Evolutionary conservation across 2,797 vertebrate species (phyloP).

Genomic region (Heterohyrax brucei): DNA sequence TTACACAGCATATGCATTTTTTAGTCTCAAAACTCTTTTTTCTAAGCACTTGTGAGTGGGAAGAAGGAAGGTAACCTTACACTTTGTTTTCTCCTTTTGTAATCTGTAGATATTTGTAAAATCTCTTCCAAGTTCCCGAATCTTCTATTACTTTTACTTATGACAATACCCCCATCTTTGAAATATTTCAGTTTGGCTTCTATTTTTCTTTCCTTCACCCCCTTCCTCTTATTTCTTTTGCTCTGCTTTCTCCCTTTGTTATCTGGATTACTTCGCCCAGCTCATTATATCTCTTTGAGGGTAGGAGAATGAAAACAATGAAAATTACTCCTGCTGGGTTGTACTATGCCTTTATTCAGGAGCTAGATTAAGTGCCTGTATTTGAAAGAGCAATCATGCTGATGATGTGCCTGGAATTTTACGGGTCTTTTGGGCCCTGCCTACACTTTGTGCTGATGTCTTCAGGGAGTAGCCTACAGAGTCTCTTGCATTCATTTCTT

Average conservation of each 20-base stretch:
- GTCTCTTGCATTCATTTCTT: constrained; percentile 59
- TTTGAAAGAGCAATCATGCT: constrained; percentile 53
- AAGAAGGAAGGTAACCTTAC: background rate
- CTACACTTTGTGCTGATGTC: constrained; percentile 8
- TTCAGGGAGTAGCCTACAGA: constrained; percentile 22
- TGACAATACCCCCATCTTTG: background rate
- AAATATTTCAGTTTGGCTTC: background rate
- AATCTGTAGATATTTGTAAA: background rate
- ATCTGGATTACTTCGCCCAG: background rate
- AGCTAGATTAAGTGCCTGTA: constrained; percentile 33
- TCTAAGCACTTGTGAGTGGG: background rate
- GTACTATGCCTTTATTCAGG: background rate
- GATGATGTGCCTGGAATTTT: constrained; percentile 74
- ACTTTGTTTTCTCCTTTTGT: constrained; percentile 12
- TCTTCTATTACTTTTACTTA: background rate
- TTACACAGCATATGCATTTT: background rate
- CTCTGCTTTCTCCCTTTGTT: background rate
- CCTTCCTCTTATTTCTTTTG: background rate
- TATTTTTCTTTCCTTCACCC: background rate
- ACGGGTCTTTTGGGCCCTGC: constrained; percentile 50
- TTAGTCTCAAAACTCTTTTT: background rate
- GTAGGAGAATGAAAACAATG: constrained; percentile 34
- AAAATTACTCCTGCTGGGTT: constrained; percentile 29
- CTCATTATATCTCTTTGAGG: background rate
- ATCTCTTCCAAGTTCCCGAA: background rate